Evolutionary conservation across 1,140 invertebrate species (phyloP), one percentile per base, ranked within the genome.

Genomic region (Luehdorfia chinensis): DNA sequence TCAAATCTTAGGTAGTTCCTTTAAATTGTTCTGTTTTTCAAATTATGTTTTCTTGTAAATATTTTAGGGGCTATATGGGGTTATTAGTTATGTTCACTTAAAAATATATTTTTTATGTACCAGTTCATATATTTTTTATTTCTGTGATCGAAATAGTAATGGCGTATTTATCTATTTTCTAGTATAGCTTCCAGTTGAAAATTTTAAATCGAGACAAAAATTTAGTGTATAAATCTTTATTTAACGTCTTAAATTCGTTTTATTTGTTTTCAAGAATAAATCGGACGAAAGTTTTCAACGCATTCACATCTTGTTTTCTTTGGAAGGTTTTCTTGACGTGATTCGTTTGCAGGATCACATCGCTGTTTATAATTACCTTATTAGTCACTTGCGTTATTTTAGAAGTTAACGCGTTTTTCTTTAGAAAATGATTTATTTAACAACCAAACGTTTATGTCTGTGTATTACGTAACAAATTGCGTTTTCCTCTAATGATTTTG

Each of bases 401-500:
- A 4, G 28, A 21, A 21, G 19, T n/a, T n/a, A n/a, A n/a, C 23
- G 23, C 23, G 19, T 7, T 3, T 31, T 31, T 31, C 28, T 31
- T 15, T 15, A 14, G 13, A 33, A 33, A 33, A 33, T 6, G 6
- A 14, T 33, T 14, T 15, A n/a, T 7, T 33, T 15, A 15, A 12
- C 5, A 33, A 14, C n/a, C 25, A 28, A n/a, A 28, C 2, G n/a
- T 28, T n/a, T 28, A 28, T 28, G 25, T 6, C n/a, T n/a, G 2
- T 21, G 19, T 28, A 28, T 6, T 11, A 9, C 28, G 2, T 11
- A 67, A 53, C 44, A 48, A 19, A 15, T 23, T 34, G 32, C 49
- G 30, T 48, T 70, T 66, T 55, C 37, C 59, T 12, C 61, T 84
- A 84, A 80, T 79, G 72, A 66, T 69, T 68, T 68, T 55, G 52